Conservation (phyloP, 1,140 invertebrate genomes). For the Caerostris extrusa region DNA sequence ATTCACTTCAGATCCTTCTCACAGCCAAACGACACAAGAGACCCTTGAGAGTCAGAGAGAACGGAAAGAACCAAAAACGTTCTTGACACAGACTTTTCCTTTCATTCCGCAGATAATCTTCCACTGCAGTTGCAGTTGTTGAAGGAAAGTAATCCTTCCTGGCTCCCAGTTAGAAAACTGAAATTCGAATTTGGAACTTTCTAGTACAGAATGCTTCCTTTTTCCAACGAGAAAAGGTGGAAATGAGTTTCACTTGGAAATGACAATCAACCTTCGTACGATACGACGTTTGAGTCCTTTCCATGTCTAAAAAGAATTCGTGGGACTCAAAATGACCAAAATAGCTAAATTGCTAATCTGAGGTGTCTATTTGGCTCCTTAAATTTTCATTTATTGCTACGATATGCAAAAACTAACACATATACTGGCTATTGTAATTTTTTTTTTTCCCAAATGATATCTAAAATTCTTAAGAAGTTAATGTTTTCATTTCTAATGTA, state of each 20-base stretch:
- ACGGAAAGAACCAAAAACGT: neutral
- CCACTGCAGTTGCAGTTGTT: neutral
- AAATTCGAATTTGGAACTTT: neutral
- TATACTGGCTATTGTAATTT: too few relatives aligned
- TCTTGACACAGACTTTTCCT: constrained; percentile 17
- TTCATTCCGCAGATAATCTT: constrained; percentile 21
- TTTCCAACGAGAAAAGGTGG: neutral
- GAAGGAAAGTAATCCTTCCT: neutral
- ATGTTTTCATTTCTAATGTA: too few relatives aligned
- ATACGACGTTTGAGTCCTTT: neutral
- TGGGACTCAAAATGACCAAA: too few relatives aligned
- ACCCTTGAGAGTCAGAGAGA: neutral
- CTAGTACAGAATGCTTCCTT: neutral
- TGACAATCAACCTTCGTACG: neutral
- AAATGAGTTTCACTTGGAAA: neutral
- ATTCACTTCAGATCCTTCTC: neutral
- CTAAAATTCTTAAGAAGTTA: too few relatives aligned
- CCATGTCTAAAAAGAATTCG: neutral
- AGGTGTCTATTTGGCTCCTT: too few relatives aligned
- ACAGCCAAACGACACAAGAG: neutral
- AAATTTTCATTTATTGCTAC: too few relatives aligned
- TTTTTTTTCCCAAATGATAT: too few relatives aligned
- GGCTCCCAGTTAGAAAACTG: neutral
- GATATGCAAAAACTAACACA: too few relatives aligned
- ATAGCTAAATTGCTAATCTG: too few relatives aligned